Base-by-base conservation (phyloP, 2,888 invertebrate genomes). In the Luperina testacea region DNA sequence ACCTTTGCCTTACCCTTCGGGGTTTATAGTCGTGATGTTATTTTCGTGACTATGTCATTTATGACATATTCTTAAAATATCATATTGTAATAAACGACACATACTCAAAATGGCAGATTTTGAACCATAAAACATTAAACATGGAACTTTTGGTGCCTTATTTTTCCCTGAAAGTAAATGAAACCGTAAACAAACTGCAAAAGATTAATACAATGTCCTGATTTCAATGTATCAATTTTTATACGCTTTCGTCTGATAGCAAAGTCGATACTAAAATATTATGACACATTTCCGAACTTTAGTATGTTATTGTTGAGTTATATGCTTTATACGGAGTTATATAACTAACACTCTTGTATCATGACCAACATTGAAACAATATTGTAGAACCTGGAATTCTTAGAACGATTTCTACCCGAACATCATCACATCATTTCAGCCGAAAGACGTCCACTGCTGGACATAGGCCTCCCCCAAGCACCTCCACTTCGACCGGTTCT, bases 151-250 rank as follows among this genome's bases (percentile, higher is more conserved):
- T 6, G 38, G 38, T 38, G 38, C 38, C 38, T 38, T 38, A 38
- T 38, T 38, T 38, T 38, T 11, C 4, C 27, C 17, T 27, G 27
- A 45, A 20, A 77, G 20, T 0, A 45, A 53, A 77, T 32, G 0
- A 64, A 77, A 45, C 24, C 45, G 6, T 53, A 45, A 53, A 53
- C 7, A 24, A 53, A 57, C 9, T 27, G 4, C 20, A n/a, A 15
- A n/a, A 63, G 3, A 64, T 32, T 9, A n/a, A 53, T 15, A 57
- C 53, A 78, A 57, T 57, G 68, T 77, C 6, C 17, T 20, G 6
- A 68, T 48, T 78, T 78, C 45, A 77, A 77, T 78, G 67, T 78
- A 78, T 24, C 27, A 48, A 38, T 38, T 77, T 61, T 77, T 59
- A 68, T 68, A 38, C 1, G 24, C 13, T 57, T 59, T 69, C 6